phyloP scores from a whole-genome alignment of 64 coral and sea anemone species.

The Montipora sp. region DNA sequence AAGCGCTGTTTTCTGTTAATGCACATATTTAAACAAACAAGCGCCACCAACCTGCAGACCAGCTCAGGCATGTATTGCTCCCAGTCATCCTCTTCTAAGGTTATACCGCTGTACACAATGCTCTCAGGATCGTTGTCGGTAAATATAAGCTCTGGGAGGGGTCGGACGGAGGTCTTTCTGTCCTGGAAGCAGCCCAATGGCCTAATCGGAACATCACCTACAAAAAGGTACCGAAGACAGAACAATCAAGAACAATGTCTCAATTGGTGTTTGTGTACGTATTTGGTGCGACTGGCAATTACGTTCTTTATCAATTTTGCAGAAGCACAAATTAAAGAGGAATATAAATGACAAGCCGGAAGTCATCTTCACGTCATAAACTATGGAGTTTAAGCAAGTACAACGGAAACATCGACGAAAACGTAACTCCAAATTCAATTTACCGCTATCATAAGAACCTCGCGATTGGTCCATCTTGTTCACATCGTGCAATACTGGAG shows the following conservation, averaged over 20 bases:
- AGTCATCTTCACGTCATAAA: too few relatives aligned
- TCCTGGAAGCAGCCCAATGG: conserved; percentile 91
- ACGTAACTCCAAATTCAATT: too few relatives aligned
- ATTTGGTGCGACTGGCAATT: neutral
- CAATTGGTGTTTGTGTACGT: neutral
- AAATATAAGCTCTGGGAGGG: conserved; percentile 84
- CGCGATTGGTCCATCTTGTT: too few relatives aligned
- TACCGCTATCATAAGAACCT: too few relatives aligned
- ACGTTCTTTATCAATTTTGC: too few relatives aligned
- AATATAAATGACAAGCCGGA: too few relatives aligned
- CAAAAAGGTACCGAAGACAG: neutral
- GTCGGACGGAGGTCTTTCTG: conserved; percentile 47
- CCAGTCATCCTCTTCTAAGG: conserved; percentile 67
- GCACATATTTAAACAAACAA: neutral
- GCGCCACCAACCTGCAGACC: conserved; percentile 77
- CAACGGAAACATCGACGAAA: too few relatives aligned
- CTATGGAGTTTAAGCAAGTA: too few relatives aligned
- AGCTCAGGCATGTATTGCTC: conserved; percentile 77
- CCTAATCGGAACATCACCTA: conserved; percentile 78
- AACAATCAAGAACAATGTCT: neutral
- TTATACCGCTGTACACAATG: conserved; percentile 69
- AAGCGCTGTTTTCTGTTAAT: too few relatives aligned
- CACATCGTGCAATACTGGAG: too few relatives aligned
- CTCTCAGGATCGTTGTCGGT: conserved; percentile 68
- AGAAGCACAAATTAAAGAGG: too few relatives aligned